phyloP scores from a whole-genome alignment of 2,797 vertebrate species.

The Tokudaia muenninki region DNA sequence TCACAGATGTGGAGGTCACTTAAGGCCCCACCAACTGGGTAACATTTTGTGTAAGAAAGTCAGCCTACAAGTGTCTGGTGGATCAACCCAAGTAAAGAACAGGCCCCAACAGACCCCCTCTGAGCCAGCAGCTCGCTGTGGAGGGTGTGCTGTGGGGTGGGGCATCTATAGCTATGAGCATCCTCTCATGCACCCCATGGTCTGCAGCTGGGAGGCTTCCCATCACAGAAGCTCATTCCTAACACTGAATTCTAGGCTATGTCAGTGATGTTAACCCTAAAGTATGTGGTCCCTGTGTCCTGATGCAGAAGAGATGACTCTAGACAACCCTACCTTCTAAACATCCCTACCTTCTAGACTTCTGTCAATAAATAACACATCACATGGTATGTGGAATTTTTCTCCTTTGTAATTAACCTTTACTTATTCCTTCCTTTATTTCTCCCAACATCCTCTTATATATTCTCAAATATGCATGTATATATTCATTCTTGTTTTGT shows the following conservation, averaged over 20 bases:
- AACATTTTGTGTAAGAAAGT: background rate
- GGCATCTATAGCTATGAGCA: background rate
- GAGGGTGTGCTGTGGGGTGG: background rate
- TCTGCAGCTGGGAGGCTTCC: background rate
- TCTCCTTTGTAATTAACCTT: background rate
- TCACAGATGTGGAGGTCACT: background rate
- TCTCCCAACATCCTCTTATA: background rate
- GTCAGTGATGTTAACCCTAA: background rate
- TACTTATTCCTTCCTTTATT: background rate
- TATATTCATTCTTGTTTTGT: background rate
- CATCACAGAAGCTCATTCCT: background rate
- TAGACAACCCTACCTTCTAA: background rate
- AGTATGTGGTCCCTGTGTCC: background rate
- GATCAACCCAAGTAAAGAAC: background rate
- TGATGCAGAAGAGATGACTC: background rate
- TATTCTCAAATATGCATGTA: background rate
- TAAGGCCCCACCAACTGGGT: background rate
- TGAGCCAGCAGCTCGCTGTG: too few relatives aligned
- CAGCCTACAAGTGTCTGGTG: too few relatives aligned
- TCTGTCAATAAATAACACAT: background rate
- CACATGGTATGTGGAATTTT: background rate
- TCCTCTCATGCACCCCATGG: background rate
- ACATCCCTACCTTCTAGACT: background rate
- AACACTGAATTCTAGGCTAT: background rate
- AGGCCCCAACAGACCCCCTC: fast-evolving